These are phyloP conservation scores for Lepidocyrtoides sp. DNA, from an alignment of 2,888 invertebrate species.

Conservation along the genomic window DNA sequence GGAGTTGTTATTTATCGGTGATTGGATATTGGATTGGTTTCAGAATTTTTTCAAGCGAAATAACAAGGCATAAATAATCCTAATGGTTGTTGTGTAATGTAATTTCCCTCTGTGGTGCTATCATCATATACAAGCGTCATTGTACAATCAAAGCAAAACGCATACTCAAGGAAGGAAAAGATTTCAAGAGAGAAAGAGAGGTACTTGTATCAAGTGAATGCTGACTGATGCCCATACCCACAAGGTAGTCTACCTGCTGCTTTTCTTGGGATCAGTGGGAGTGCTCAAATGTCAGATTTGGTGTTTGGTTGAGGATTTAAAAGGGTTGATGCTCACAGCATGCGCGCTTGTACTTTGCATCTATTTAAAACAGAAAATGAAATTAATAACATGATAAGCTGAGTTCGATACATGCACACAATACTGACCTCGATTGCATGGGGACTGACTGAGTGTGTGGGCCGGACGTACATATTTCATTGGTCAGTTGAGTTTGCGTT, in stretches of 20 bases:
- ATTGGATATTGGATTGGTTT: conserved; percentile 73
- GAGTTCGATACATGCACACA: background rate
- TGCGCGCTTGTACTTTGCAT: conserved; percentile 54
- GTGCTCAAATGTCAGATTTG: conserved; percentile 66
- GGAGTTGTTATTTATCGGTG: conserved; percentile 72
- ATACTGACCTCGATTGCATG: conserved; percentile 47
- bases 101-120: conserved; percentile 71
- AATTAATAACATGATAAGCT: background rate
- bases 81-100: conserved; percentile 70
- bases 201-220: background rate
- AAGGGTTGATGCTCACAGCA: conserved; percentile 71
- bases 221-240: background rate
- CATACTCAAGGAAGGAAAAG: too few species aligned
- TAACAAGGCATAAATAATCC: conserved; percentile 66
- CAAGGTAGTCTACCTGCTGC: background rate
- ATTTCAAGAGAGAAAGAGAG: background rate
- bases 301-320: conserved; percentile 38
- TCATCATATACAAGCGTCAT: conserved; percentile 60
- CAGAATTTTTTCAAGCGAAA: conserved; percentile 58
- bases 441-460: background rate
- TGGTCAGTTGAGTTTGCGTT: background rate
- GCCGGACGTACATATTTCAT: background rate
- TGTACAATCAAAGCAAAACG: background rate
- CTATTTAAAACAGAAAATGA: conserved; percentile 34
- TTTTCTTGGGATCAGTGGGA: conserved; percentile 54